phyloP scores from a whole-genome alignment of 2,797 vertebrate genomes.

The Macrochelys suwanniensis region DNA sequence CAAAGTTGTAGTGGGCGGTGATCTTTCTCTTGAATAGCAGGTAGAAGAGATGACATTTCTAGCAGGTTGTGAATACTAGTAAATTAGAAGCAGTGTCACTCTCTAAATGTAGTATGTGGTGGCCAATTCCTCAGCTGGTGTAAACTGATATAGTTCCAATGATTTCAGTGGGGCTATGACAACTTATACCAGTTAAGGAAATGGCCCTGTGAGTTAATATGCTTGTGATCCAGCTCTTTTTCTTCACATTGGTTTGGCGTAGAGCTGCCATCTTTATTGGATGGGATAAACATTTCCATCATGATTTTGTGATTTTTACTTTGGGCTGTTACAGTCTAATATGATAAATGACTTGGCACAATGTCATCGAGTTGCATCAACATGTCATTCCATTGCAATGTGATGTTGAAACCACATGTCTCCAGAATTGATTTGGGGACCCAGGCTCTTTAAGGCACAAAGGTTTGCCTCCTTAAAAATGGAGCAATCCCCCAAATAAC shows the following conservation, averaged over 20 bases:
- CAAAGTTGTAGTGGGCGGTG: background rate
- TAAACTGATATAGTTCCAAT: background rate
- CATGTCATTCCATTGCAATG: background rate
- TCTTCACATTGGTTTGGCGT: background rate
- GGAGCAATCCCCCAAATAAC: fast-evolving
- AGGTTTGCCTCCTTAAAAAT: background rate
- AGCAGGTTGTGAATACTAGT: background rate
- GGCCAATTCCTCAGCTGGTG: background rate
- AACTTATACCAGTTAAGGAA: fast-evolving
- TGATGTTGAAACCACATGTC: background rate
- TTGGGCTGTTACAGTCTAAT: background rate
- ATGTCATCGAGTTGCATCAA: background rate
- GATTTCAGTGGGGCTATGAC: background rate
- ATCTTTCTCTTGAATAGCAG: background rate
- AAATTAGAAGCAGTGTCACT: fast-evolving
- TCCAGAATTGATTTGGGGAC: background rate
- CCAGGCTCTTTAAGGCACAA: background rate
- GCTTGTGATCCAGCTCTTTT: background rate
- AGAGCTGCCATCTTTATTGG: background rate
- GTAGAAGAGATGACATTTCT: background rate
- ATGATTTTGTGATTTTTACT: background rate
- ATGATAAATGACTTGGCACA: background rate
- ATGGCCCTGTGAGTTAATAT: background rate
- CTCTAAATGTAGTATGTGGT: too few relatives aligned
- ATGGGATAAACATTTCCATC: background rate